Evolutionary conservation across 1,140 invertebrate species (phyloP), one percentile per base, ranked within the genome.

Genomic region (Eupristina koningsbergeri): DNA sequence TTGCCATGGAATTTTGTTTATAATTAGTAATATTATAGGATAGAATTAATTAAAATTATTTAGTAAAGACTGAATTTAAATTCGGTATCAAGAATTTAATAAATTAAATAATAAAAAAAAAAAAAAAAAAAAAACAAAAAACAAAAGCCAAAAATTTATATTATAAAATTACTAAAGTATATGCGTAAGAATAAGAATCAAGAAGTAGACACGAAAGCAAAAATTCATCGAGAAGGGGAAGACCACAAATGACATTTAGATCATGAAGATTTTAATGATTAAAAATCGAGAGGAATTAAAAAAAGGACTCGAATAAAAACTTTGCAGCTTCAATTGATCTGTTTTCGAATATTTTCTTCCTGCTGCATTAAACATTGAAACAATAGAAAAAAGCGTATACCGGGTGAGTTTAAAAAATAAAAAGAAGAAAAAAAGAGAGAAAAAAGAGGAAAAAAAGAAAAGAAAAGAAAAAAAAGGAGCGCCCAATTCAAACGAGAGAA

Each of bases 311-410:
- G 41, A 61, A 80, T 71, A 63, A 31, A 78, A 83, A 86, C 88
- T 88, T 88, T 86, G 83, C 76, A 80, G 26, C n/a, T 34, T 41
- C 80, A 77, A 74, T 74, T 74, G 73, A 47, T 71, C 7, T 41
- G 39, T n/a, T 36, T 36, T 71, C 11, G 36, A 71, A 50, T 74
- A 9, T 41, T 22, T 61, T 26, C 1, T 2, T n/a, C n/a, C n/a
- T n/a, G n/a, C n/a, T n/a, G n/a, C n/a, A n/a, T n/a, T 34, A 58
- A 36, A 6, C 11, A 3, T 2, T 36, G 26, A 13, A 50, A 79
- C 31, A 79, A 29, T 7, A 80, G 13, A 53, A 19, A n/a, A n/a
- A n/a, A n/a, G n/a, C n/a, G n/a, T n/a, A n/a, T n/a, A n/a, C n/a
- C 26, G 41, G 41, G 41, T 6, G 41, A 45, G 41, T 45, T 50